A percentile compares a stretch with the other conserved stretches of the same genome.
Conservation (phyloP, 1,140 invertebrate genomes). For the Trachelipus rathkii region DNA sequence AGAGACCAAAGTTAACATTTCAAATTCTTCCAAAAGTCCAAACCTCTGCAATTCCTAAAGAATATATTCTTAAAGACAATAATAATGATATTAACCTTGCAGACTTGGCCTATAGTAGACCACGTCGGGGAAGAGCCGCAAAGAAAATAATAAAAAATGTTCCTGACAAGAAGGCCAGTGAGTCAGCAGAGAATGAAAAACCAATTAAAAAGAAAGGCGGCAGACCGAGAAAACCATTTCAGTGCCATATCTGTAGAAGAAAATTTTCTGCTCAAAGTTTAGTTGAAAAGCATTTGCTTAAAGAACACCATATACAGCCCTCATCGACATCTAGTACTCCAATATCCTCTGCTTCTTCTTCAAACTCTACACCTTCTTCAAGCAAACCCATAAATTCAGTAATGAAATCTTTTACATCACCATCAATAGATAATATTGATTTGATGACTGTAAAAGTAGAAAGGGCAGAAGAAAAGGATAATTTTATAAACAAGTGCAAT, state of each 20-base stretch:
- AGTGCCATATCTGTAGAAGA: slow-evolving; percentile 31
- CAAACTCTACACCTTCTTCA: background rate
- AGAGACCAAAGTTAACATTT: slow-evolving; percentile 29
- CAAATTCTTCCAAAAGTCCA: slow-evolving; percentile 25
- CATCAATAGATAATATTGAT: background rate
- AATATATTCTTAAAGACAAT: background rate
- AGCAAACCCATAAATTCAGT: too few species aligned
- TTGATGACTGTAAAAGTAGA: background rate
- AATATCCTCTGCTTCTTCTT: background rate
- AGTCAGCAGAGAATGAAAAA: background rate
- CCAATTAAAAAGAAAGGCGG: slow-evolving; percentile 29
- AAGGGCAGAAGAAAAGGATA: background rate
- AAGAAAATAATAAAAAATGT: background rate
- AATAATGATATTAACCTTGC: slow-evolving; percentile 22
- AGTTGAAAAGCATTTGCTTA: slow-evolving; percentile 22
- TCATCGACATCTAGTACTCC: slow-evolving; percentile 8
- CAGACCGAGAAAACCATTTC: slow-evolving; percentile 28
- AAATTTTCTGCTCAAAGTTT: slow-evolving; percentile 29
- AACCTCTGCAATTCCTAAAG: background rate
- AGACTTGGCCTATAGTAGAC: slow-evolving; percentile 24
- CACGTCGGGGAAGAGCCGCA: slow-evolving; percentile 6
- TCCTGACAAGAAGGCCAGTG: background rate
- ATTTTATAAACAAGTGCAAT: slow-evolving; percentile 8
- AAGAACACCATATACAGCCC: slow-evolving; percentile 26
- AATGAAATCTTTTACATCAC: background rate